Evolutionary conservation across 2,113 vertebrate species (phyloP), one percentile per base, ranked within the genome.

Genomic region (Oryzias melastigma): DNA sequence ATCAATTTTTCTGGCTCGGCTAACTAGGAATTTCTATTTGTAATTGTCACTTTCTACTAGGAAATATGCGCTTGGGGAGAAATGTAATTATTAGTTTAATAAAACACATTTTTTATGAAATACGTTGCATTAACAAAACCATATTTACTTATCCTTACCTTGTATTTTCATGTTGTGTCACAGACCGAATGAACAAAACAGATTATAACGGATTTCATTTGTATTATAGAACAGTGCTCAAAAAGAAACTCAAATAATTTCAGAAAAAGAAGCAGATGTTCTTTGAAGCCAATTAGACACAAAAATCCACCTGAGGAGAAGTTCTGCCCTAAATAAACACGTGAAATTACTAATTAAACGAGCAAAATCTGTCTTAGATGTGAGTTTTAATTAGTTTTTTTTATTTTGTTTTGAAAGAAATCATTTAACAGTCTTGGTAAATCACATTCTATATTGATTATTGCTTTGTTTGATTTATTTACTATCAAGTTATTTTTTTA

Each of bases 221-320:
- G 12, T 10, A 3, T 35, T 12, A 35, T 35, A 35, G 3, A 35
- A 35, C 12, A 35, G 8, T 12, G 10, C 35, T 2, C 10, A 35
- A 35, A 35, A 35, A 12, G 35, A 35, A 71, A 68, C 65, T 71
- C 77, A 74, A 35, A 35, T 35, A 35, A 35, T 35, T 35, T 3
- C 35, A 35, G 17, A 86, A 77, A n/a, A 82, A 68, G 74, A 75
- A 86, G 87, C 88, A 88, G 85, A 87, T 90, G 88, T 87, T 90
- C 75, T 78, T 20, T 64, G 64, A 68, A 56, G 82, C 87, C 83
- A 90, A 88, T 90, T 90, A 88, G 80, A 61, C 71, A 53, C 25
- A 18, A 53, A 65, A 52, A 65, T 66, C 67, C 77, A 74, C 76
- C 68, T 54, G 75, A 83, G 85, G 84, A 78, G 70, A 80, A 62